Base-by-base conservation (phyloP, 2,888 invertebrate genomes). In the Aethes cnicana region DNA sequence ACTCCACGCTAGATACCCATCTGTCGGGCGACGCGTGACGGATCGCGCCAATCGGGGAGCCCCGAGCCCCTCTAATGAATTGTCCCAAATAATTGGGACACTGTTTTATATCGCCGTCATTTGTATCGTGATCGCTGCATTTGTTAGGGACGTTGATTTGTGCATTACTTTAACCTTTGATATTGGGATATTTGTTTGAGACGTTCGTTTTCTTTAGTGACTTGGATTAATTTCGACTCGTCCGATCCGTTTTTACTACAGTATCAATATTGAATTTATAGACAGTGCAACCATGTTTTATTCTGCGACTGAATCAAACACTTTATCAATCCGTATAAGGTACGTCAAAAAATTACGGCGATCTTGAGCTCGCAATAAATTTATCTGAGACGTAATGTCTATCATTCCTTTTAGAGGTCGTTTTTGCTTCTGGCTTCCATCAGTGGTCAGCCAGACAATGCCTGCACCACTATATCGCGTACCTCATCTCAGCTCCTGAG, bases 1-100 rank as follows among this genome's bases (percentile, higher is more conserved):
- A 85, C 85, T 84, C 79, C 76, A 76, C 79, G 79, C 83, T 78
- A 77, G 83, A 80, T 84, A 77, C 80, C 77, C 84, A 81, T 83
- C 84, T 77, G 82, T 82, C 84, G 80, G 74, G 68, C 69, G 69
- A 72, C 62, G 75, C 74, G 82, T 84, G 85, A 86, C 83, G 80
- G 78, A 87, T 87, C 72, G 76, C 77, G 64, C 79, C 83, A 78
- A 86, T 86, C 81, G 75, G 72, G 77, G 74, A 79, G 80, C 81
- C 76, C 75, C 77, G 81, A 81, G 80, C 66, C 66, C 67, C 72
- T 79, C 83, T 88, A 89, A 89, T 89, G 88, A 89, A 89, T 89
- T 86, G 86, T 87, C 83, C 86, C 81, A 85, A 87, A 86, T 89
- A 88, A 89, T 89, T 86, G 84, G 84, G 83, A 83, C 81, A 80